These are phyloP conservation scores for Shinisaurus crocodilurus DNA, from an alignment of 2,113 vertebrate species.

Conservation along the genomic window DNA sequence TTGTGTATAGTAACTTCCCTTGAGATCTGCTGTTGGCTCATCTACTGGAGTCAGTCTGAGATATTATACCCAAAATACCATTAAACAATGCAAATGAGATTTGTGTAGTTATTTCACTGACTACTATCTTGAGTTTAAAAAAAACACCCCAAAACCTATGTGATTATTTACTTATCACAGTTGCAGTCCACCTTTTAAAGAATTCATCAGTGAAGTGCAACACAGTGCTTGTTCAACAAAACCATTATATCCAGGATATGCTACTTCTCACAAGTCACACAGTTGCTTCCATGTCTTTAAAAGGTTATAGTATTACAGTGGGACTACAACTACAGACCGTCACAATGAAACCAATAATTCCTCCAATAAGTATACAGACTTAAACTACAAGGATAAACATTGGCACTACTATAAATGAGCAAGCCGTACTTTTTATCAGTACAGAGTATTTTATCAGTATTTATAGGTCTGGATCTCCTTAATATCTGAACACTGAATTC, in stretches of 20 bases:
- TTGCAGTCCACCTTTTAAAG: background rate
- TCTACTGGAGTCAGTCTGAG: background rate
- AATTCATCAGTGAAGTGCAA: slow-evolving; percentile 26
- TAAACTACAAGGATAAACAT: slow-evolving; percentile 59
- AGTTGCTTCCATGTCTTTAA: background rate
- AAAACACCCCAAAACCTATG: background rate
- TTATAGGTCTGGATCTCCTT: background rate
- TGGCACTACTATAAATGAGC: slow-evolving; percentile 29
- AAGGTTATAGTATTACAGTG: background rate
- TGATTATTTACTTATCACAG: background rate
- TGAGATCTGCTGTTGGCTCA: background rate
- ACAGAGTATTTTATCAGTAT: background rate
- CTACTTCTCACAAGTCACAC: background rate
- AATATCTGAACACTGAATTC: background rate
- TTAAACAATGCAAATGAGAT: slow-evolving; percentile 17
- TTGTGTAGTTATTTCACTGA: background rate
- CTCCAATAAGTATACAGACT: slow-evolving; percentile 34
- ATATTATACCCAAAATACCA: background rate
- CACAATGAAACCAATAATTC: slow-evolving; percentile 35
- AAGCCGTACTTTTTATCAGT: too few species aligned
- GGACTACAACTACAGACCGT: slow-evolving; percentile 34
- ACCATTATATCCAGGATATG: background rate
- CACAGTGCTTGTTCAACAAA: background rate
- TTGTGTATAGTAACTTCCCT: background rate
- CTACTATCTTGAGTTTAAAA: background rate